Conservation (phyloP, 2,113 vertebrate species). For the Halcyon malimbica region DNA sequence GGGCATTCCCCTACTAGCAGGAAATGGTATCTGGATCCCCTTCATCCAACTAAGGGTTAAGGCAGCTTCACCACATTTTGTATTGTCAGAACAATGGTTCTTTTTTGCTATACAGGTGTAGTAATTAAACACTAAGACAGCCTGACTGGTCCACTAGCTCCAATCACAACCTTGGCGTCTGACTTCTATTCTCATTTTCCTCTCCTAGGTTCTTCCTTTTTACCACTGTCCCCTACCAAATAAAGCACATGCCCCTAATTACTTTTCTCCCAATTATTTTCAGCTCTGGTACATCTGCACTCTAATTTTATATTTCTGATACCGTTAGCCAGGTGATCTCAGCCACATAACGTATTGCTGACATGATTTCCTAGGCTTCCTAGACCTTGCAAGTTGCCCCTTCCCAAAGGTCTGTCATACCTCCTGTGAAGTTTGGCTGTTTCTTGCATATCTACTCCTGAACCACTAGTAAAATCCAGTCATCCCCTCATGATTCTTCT, state of each 20-base stretch:
- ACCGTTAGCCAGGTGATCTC: background rate
- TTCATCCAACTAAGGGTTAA: background rate
- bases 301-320: background rate
- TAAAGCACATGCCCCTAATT: background rate
- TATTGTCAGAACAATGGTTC: background rate
- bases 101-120: background rate
- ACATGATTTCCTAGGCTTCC: background rate
- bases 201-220: background rate
- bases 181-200: background rate
- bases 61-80: background rate
- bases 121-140: background rate
- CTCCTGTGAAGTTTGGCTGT: background rate
- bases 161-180: background rate
- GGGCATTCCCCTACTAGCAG: background rate
- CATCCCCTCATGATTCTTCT: background rate
- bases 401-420: background rate
- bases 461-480: background rate
- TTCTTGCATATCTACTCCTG: background rate
- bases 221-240: background rate
- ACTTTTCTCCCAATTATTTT: background rate
- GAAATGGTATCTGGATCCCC: accelerated
- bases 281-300: background rate
- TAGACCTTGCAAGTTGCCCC: background rate
- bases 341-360: background rate
- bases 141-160: background rate